A percentile compares a stretch with the other conserved stretches of the same genome.
Conservation (phyloP, 2,797 vertebrate species). For the Falco berigora region DNA sequence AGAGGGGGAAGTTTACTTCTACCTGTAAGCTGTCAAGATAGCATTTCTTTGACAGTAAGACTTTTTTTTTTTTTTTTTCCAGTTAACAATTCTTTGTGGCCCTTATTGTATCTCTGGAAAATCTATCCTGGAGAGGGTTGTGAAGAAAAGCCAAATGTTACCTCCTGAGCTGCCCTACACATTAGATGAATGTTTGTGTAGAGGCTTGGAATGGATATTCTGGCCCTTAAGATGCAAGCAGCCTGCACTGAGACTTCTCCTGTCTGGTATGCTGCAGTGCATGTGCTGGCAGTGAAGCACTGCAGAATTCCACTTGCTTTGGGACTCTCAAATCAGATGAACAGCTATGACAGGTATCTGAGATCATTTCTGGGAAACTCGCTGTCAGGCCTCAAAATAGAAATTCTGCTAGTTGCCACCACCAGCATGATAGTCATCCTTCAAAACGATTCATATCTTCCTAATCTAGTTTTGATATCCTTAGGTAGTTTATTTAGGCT, state of each 20-base stretch:
- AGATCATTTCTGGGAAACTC: constrained; percentile 11
- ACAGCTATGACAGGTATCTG: neutral
- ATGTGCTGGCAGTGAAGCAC: neutral
- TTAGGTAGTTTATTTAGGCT: neutral
- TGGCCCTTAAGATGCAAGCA: too few species aligned
- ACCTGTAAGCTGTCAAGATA: neutral
- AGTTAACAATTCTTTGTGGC: neutral
- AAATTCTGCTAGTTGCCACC: neutral
- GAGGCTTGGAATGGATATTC: neutral
- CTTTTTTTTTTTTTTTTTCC: neutral
- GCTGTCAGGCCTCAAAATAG: neutral
- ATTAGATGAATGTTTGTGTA: too few species aligned
- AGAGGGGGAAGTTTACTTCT: neutral
- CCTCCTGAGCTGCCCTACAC: neutral
- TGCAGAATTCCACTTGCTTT: neutral
- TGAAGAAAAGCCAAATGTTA: neutral
- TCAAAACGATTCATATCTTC: neutral
- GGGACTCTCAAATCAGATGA: neutral
- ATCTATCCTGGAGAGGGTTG: neutral
- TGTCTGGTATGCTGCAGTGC: neutral
- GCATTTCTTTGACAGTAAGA: neutral
- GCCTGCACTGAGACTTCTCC: neutral
- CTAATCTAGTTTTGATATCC: neutral
- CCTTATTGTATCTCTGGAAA: neutral
- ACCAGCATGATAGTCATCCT: neutral